phyloP scores from a whole-genome alignment of 1,140 invertebrate species.

The Drosophila bipectinata region DNA sequence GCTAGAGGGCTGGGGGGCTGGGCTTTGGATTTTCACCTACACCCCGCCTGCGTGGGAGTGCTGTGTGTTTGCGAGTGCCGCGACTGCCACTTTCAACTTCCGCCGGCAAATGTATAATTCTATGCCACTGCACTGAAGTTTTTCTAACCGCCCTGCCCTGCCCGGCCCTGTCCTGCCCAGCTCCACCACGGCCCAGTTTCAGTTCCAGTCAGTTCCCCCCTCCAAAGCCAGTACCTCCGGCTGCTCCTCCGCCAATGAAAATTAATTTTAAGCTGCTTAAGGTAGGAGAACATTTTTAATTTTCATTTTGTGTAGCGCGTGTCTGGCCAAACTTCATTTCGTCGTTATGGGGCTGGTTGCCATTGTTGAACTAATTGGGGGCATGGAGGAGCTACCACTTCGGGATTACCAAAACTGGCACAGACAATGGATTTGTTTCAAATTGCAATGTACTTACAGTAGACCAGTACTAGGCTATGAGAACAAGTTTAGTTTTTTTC shows the following conservation, averaged over 20 bases:
- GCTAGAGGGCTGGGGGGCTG: slow-evolving; percentile 22
- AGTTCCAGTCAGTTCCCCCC: slow-evolving; percentile 7
- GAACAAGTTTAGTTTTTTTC: slow-evolving; percentile 17
- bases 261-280: slow-evolving; percentile 81
- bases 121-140: slow-evolving; percentile 65
- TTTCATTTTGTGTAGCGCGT: slow-evolving; percentile 54
- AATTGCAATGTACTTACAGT: slow-evolving; percentile 42
- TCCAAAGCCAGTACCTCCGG: slow-evolving; percentile 6
- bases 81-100: slow-evolving; percentile 75
- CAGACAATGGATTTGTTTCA: slow-evolving; percentile 24
- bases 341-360: slow-evolving; percentile 10
- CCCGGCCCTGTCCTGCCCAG: background rate
- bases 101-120: slow-evolving; percentile 78
- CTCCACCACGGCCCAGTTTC: background rate
- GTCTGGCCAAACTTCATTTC: slow-evolving; percentile 23
- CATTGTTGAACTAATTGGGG: slow-evolving; percentile 22
- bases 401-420: slow-evolving; percentile 34
- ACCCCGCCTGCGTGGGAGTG: slow-evolving; percentile 23
- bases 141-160: slow-evolving; percentile 6
- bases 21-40: slow-evolving; percentile 40
- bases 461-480: background rate
- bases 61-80: slow-evolving; percentile 18
- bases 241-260: slow-evolving; percentile 42
- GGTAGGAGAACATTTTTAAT: slow-evolving; percentile 66
- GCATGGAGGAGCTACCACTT: slow-evolving; percentile 8